A percentile compares a stretch with the other conserved stretches of the same genome.
Conservation (phyloP, 2,113 vertebrate genomes). For the Ammodytes dubius region DNA sequence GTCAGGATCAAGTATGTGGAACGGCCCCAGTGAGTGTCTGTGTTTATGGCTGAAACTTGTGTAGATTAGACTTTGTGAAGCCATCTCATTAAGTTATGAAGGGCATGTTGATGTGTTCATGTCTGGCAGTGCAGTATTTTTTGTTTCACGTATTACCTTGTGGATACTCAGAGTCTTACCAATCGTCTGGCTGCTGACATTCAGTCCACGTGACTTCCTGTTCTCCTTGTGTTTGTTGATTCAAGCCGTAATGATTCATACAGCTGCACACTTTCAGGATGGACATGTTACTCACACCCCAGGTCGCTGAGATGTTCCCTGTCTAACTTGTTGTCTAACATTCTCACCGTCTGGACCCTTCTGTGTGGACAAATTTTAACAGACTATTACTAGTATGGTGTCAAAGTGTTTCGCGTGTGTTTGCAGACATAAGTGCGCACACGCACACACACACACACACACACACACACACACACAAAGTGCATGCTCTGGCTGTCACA, state of each 20-base stretch:
- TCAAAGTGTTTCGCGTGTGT: constrained; percentile 53
- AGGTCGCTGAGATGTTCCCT: background rate
- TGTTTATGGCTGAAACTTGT: constrained; percentile 2
- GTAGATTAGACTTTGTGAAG: constrained; percentile 14
- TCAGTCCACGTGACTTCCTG: constrained; percentile 41
- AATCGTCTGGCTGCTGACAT: constrained; percentile 33
- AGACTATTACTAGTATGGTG: constrained; percentile 61
- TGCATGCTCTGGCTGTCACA: constrained; percentile 72
- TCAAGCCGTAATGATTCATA: constrained; percentile 22
- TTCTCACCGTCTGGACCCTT: constrained; percentile 62
- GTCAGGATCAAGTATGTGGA: background rate
- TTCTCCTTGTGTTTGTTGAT: constrained; percentile 24
- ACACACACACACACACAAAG: constrained; percentile 7
- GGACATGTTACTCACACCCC: constrained; percentile 36
- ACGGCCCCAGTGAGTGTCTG: background rate
- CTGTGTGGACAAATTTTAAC: constrained; percentile 33
- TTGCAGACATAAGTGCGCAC: constrained; percentile 20
- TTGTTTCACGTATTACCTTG: constrained; percentile 35
- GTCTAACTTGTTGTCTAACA: constrained; percentile 31
- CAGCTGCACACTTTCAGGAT: constrained; percentile 22
- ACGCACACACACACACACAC: constrained; percentile 6
- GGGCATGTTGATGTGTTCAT: constrained; percentile 24
- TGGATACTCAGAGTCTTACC: constrained; percentile 15
- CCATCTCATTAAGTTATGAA: constrained; percentile 33
- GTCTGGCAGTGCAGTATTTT: constrained; percentile 15